Evolutionary conservation across 2,888 invertebrate genomes (phyloP), one percentile per base, ranked within the genome.

Genomic region (Tachina grossa): DNA sequence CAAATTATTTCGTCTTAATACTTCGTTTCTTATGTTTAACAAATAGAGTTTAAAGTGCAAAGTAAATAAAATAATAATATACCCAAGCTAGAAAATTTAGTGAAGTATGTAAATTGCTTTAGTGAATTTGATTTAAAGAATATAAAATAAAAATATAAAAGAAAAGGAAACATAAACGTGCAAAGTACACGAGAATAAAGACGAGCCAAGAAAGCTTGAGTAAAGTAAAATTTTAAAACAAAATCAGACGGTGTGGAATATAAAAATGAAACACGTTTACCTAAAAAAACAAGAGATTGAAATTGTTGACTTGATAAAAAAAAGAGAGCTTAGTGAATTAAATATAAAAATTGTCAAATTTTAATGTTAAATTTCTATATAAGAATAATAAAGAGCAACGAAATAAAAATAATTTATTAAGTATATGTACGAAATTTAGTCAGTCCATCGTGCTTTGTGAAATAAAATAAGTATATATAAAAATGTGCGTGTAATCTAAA

Each of bases 181-280:
- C 51, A 78, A 74, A 74, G 49, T 75, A 72, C 51, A 22, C 16
- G 16, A 45, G 77, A 69, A 47, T 43, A 53, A 51, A 74, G 57
- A 69, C 51, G 11, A 49, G 14, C 14, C 43, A 86, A 72, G 68
- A 74, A 83, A 77, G 68, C 75, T 74, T 49, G n/a, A 41, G 16
- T 57, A 83, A 85, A 85, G 51, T 66, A 69, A 53, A 75, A 68
- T 19, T 61, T 41, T 65, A 55, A 80, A 80, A 53, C 47, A 61
- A 49, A 72, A 77, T 78, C 39, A 43, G 47, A 47, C 39, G 47
- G 14, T 45, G 31, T 13, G 14, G 16, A 68, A 47, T 53, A 22
- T 3, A 59, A 53, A 74, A 59, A 41, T 74, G 47, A 76, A 87
- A 83, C 85, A 87, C 82, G 75, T 77, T 76, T 81, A 45, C 53